phyloP scores from a whole-genome alignment of 2,888 invertebrate genomes.

The Monopis laevigella region DNA sequence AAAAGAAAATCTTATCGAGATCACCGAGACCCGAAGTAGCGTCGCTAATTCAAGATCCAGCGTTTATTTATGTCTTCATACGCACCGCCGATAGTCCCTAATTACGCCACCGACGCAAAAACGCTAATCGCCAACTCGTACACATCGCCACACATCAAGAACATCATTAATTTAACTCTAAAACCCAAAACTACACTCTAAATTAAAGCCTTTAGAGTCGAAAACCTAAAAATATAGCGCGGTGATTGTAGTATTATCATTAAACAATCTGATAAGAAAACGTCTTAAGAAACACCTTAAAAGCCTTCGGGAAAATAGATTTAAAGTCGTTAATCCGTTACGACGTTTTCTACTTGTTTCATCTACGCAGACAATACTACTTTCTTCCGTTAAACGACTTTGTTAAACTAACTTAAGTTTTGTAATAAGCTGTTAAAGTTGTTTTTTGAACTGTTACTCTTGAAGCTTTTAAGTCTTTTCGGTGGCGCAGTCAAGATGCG shows the following conservation, averaged over 20 bases:
- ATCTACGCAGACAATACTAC: no score
- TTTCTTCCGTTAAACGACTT: no score
- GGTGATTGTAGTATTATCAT: no score
- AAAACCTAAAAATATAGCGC: no score
- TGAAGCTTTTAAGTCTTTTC: slow-evolving; percentile 1
- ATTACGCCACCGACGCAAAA: slow-evolving; percentile 59
- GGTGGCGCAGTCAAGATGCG: slow-evolving; percentile 26
- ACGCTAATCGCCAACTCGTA: slow-evolving; percentile 58
- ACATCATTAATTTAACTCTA: not conserved
- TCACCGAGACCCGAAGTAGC: slow-evolving; percentile 5
- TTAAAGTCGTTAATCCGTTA: no score
- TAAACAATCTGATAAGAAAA: not conserved
- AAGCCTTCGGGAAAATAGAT: no score
- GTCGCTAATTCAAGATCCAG: slow-evolving; percentile 49
- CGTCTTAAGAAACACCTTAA: not conserved
- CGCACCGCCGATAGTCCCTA: slow-evolving; percentile 62
- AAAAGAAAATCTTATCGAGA: slow-evolving; percentile 11
- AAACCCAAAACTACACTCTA: not conserved
- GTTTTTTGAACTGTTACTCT: not conserved
- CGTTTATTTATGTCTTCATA: slow-evolving; percentile 67
- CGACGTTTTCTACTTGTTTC: no score
- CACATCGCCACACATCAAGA: slow-evolving; percentile 5
- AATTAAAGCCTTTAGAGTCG: no score
- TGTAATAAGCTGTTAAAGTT: no score
- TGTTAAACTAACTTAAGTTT: no score